A percentile compares a stretch with the other conserved stretches of the same genome.
phyloP scores from a whole-genome alignment of 1,140 invertebrate species.

The Camponotus pennsylvanicus region DNA sequence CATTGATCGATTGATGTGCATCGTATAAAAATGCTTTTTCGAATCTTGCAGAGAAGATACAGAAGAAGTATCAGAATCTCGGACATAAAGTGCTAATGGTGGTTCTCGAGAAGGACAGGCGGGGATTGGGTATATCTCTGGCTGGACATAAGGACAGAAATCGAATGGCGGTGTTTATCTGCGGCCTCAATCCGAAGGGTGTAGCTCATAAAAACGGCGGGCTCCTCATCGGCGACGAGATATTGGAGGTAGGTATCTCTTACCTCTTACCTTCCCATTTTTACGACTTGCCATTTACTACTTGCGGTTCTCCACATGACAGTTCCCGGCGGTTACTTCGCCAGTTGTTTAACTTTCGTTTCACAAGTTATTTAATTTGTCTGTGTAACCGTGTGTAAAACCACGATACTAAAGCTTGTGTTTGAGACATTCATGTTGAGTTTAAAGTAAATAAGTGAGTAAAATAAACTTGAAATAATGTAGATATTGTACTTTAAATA shows the following conservation, averaged over 20 bases:
- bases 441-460: not conserved
- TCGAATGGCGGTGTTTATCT: slow-evolving; percentile 98
- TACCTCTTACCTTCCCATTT: not conserved
- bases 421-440: not conserved
- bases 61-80: slow-evolving; percentile 95
- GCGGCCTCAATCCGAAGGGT: slow-evolving; percentile 96
- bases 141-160: slow-evolving; percentile 97
- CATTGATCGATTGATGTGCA: not conserved
- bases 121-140: slow-evolving; percentile 95
- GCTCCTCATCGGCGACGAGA: slow-evolving; percentile 97
- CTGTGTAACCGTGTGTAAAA: slow-evolving; percentile 27
- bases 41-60: slow-evolving; percentile 92
- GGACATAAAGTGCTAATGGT: slow-evolving; percentile 90
- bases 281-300: slow-evolving; percentile 40
- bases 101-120: slow-evolving; percentile 89
- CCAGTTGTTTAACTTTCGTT: slow-evolving; percentile 47
- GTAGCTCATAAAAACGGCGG: slow-evolving; percentile 91
- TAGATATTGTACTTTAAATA: not conserved
- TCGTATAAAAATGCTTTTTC: not conserved
- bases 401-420: not conserved
- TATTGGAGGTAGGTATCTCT: slow-evolving; percentile 92
- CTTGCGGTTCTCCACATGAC: not conserved
- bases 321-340: not conserved
- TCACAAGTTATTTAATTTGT: slow-evolving; percentile 26
- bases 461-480: not conserved